Evolutionary conservation across 2,888 invertebrate genomes (phyloP), one percentile per base, ranked within the genome.

Genomic region (Nephrocerus scutellatus): DNA sequence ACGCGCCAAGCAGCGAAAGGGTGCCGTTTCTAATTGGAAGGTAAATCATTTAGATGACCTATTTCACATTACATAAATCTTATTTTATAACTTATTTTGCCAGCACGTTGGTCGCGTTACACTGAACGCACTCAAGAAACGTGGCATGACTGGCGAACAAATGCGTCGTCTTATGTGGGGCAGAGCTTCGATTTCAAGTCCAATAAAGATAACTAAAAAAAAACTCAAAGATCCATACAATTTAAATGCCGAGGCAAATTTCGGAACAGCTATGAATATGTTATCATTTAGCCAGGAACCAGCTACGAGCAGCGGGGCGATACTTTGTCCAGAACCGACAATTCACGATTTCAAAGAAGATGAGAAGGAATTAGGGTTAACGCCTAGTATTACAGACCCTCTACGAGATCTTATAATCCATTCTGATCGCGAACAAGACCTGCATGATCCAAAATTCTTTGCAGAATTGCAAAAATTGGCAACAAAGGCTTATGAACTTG

Each of bases 1-100:
- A 0, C 76, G 90, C 47, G 98, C 98, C 1, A 87, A 88, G 58
- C 95, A 96, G 70, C 74, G 96, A 46, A 97, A 96, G 64, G 93
- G 92, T 2, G 97, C 97, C 3, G 80, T 96, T 3, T 74, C 82
- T 35, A 96, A 97, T 65, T 98, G 98, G 98, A 98, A 96, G 84
- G 95, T 91, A 32, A 43, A 37, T 23, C 6, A n/a, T 10, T 21
- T 2, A 14, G 15, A 14, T 14, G 9, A n/a, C 10, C 10, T 22
- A 10, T 22, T 7, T 22, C 10, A 10, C 22, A 22, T 10, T 8
- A 22, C 22, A 8, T 18, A 29, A 7, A 10, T 22, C 22, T 22
- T 22, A 8, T 22, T 8, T 10, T 8, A 7, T 22, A 22, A 22
- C 22, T 16, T 21, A 6, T n/a, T 13, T 8, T 32, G 43, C 4